phyloP scores from a whole-genome alignment of 2,113 vertebrate genomes.

The Seriola rivoliana region DNA sequence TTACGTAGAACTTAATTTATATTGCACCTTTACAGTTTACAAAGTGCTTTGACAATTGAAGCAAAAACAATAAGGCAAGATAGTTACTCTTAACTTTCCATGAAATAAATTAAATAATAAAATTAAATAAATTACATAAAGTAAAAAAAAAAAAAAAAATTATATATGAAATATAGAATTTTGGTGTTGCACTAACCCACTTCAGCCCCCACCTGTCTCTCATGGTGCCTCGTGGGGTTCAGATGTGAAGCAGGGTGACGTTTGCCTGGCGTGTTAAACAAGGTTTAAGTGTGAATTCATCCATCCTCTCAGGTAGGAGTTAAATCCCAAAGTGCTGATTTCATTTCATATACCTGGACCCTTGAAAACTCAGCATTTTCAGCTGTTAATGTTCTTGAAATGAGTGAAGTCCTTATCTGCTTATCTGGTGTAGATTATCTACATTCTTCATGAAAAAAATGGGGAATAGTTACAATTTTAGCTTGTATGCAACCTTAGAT shows the following conservation, averaged over 20 bases:
- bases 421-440: conserved; percentile 15
- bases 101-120: background rate
- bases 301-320: conserved; percentile 3
- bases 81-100: background rate
- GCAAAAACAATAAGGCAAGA: too few species aligned
- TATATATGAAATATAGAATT: too few species aligned
- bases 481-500: conserved; percentile 21
- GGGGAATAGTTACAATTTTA: conserved; percentile 19
- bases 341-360: background rate
- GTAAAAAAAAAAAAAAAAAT: too few species aligned
- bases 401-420: background rate
- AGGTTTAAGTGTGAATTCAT: conserved; percentile 3
- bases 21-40: too few species aligned
- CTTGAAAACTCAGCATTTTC: background rate
- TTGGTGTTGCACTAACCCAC: background rate
- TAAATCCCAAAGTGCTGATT: background rate
- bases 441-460: background rate
- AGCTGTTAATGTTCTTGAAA: background rate
- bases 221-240: background rate
- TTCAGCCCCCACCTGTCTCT: background rate
- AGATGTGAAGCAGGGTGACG: conserved; percentile 10
- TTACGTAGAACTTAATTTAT: too few species aligned
- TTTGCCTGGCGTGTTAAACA: background rate
- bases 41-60: too few species aligned
- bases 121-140: background rate